Conservation (phyloP, 53 echinoderm and acorn worm genomes). For the Zoroaster sp. region DNA sequence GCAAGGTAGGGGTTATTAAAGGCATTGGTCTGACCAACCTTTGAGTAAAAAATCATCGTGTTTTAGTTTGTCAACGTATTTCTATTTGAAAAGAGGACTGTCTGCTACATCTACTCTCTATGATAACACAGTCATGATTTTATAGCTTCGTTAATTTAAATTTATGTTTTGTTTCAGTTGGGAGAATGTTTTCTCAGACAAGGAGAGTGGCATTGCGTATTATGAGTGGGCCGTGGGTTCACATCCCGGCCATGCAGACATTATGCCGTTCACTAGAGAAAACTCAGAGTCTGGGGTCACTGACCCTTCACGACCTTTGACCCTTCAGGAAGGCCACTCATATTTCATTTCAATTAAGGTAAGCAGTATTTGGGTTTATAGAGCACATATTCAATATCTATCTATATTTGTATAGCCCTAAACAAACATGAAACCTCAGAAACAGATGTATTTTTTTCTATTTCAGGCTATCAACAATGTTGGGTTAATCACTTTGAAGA, state of each 20-base stretch:
- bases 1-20: background rate
- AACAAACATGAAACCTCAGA: background rate
- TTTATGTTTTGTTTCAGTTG: slow-evolving; percentile 24
- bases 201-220: slow-evolving; percentile 44
- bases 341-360: slow-evolving; percentile 60
- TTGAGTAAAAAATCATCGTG: too few relatives aligned
- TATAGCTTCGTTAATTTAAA: too few relatives aligned
- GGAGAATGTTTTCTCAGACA: slow-evolving; percentile 35
- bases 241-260: slow-evolving; percentile 35
- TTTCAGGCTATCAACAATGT: slow-evolving; percentile 54
- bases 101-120: too few relatives aligned
- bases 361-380: background rate
- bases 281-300: slow-evolving; percentile 23
- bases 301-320: background rate
- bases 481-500: slow-evolving; percentile 26
- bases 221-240: slow-evolving; percentile 62
- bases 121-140: too few relatives aligned
- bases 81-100: too few relatives aligned
- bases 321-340: slow-evolving; percentile 50
- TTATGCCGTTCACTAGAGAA: slow-evolving; percentile 19
- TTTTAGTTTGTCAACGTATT: too few relatives aligned
- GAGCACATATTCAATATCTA: background rate
- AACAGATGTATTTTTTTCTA: background rate
- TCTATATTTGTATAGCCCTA: background rate
- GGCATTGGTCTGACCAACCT: too few relatives aligned